Conservation (phyloP, 2,113 vertebrate species). For the Vanacampus margaritifer region DNA sequence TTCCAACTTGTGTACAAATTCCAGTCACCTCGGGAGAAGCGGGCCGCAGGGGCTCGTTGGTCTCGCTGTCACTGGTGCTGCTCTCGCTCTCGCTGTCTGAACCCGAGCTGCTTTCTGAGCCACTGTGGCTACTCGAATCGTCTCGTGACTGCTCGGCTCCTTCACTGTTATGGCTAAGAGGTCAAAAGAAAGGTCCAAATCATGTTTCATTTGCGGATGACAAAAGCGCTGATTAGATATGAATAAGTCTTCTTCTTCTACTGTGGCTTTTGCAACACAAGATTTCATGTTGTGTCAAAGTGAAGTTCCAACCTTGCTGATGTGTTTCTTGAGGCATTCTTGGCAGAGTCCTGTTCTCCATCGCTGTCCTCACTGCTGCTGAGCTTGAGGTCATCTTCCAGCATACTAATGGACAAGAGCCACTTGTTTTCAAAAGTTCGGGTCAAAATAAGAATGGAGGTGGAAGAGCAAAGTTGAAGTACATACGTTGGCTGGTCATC, state of each 20-base stretch:
- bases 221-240: too few species aligned
- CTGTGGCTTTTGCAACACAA: too few species aligned
- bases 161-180: constrained; percentile 84
- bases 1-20: neutral
- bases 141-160: constrained; percentile 87
- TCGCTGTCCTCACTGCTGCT: constrained; percentile 99
- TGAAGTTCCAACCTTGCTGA: constrained; percentile 79
- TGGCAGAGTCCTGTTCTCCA: constrained; percentile 90
- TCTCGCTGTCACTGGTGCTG: constrained; percentile 96
- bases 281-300: neutral
- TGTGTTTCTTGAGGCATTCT: constrained; percentile 86
- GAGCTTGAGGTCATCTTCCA: constrained; percentile 95
- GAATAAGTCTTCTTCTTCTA: too few species aligned
- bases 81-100: constrained; percentile 98
- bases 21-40: constrained; percentile 87
- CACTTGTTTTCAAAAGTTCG: neutral
- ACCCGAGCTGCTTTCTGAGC: constrained; percentile 96
- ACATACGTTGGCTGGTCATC: constrained; percentile 73
- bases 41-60: constrained; percentile 86
- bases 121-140: constrained; percentile 95
- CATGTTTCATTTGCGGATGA: neutral
- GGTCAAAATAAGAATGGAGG: neutral
- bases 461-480: neutral
- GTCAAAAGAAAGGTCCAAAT: neutral
- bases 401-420: constrained; percentile 72